A percentile compares a stretch with the other conserved stretches of the same genome.
Conservation (phyloP, 2,113 vertebrate genomes). For the Ascaphus truei region DNA sequence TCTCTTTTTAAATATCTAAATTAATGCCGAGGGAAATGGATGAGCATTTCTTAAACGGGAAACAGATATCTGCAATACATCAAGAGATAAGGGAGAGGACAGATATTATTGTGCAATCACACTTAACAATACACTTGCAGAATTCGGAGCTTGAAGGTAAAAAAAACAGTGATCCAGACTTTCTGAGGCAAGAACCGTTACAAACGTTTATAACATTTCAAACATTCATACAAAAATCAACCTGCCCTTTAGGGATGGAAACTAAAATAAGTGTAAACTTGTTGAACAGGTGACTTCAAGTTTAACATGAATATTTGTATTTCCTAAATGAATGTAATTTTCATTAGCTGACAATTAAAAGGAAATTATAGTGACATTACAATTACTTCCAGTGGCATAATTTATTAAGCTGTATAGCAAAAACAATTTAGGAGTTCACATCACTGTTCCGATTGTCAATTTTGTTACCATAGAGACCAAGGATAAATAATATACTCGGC, state of each 20-base stretch:
- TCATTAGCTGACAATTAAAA: constrained; percentile 75
- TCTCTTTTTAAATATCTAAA: constrained; percentile 58
- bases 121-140: constrained; percentile 52
- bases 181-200: no score
- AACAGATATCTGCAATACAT: constrained; percentile 66
- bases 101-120: constrained; percentile 67
- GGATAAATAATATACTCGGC: constrained; percentile 63
- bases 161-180: background rate
- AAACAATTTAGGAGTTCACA: constrained; percentile 59
- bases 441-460: constrained; percentile 56
- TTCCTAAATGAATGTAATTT: constrained; percentile 67
- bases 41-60: constrained; percentile 63
- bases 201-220: background rate
- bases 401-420: constrained; percentile 59
- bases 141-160: no score
- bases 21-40: constrained; percentile 67
- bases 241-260: background rate
- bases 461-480: constrained; percentile 62
- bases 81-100: constrained; percentile 61
- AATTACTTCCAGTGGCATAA: constrained; percentile 66
- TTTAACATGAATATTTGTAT: constrained; percentile 52
- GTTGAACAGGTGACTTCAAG: constrained; percentile 63
- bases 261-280: constrained; percentile 47
- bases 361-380: constrained; percentile 71
- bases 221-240: constrained; percentile 42